phyloP scores from a whole-genome alignment of 2,888 invertebrate genomes.

The Drosophila quinaria region DNA sequence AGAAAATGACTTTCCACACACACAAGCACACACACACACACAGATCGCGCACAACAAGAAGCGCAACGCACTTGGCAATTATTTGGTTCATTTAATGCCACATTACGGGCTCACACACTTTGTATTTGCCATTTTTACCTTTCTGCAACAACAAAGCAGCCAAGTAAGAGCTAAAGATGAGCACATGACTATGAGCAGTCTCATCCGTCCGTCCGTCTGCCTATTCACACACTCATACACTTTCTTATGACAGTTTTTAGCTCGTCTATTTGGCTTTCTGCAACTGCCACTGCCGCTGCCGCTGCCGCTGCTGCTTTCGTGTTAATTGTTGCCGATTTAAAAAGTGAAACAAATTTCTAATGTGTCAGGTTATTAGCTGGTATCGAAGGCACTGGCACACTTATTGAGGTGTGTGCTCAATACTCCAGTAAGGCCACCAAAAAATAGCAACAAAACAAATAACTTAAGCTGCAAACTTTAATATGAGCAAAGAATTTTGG shows the following conservation, averaged over 20 bases:
- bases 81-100: conserved; percentile 82
- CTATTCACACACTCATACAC: conserved; percentile 31
- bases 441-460: conserved; percentile 20
- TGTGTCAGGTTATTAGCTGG: conserved; percentile 73
- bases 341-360: conserved; percentile 79
- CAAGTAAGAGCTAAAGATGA: conserved; percentile 52
- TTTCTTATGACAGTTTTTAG: conserved; percentile 77
- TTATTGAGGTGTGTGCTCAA: conserved; percentile 44
- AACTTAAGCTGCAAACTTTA: conserved; percentile 37
- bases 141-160: conserved; percentile 32
- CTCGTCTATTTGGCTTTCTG: conserved; percentile 27
- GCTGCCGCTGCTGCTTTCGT: conserved; percentile 51
- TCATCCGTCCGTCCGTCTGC: conserved; percentile 31
- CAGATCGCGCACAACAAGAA: conserved; percentile 23
- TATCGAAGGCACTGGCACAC: conserved; percentile 59
- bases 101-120: conserved; percentile 65
- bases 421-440: conserved; percentile 20
- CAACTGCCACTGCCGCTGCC: conserved; percentile 6
- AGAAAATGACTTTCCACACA: conserved; percentile 78
- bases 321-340: conserved; percentile 73
- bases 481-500: neutral
- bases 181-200: conserved; percentile 49
- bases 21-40: conserved; percentile 29
- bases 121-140: conserved; percentile 49
- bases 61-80: conserved; percentile 73